Base-by-base conservation (phyloP, 2,113 vertebrate species). In the Caloenas nicobarica region DNA sequence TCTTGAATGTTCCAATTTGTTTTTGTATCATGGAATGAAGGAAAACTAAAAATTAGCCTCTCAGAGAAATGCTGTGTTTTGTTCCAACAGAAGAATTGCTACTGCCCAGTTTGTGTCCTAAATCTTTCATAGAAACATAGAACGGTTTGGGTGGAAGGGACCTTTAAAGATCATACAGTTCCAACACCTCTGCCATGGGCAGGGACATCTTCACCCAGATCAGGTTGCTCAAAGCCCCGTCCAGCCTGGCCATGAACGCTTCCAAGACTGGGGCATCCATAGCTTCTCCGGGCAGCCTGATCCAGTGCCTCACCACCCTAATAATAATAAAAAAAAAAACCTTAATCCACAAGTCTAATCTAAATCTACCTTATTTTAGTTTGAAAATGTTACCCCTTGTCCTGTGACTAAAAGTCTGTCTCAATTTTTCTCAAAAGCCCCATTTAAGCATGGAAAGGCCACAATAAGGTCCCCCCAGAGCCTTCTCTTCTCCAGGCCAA, bases 381-480 rank as follows among this genome's bases (percentile, higher is more conserved):
- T 33, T 53, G n/a, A 74, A 60, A 44, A 5, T 6, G 4, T 48
- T 83, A 19, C 3, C 5, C 17, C 16, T 86, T 21, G 2, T 56
- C 4, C 22, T 34, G 18, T 33, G 12, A 26, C 34, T 56, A 19
- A 18, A 29, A 3, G 5, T 3, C 38, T 31, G 10, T 44, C 34
- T 26, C 11, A 46, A 40, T 33, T 29, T 13, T 73, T 42, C 70
- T 44, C 18, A 44, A 44, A 44, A 44, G 44, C 44, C 17, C 44
- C 44, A 44, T 44, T 44, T 44, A 44, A 44, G 44, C 18, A 44
- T 17, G 44, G 44, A 44, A 44, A 65, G 29, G 34, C 14, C 2
- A 0, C 21, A 31, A 11, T 57, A 31, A 72, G 10, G 21, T 57
- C 5, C 51, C 17, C 11, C 7, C 1, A 0, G 23, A 79, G 13